A percentile compares a stretch with the other conserved stretches of the same genome.
These are phyloP conservation scores for Alloscopus bannaensis DNA, from an alignment of 2,888 invertebrate species.

Conservation along the genomic window DNA sequence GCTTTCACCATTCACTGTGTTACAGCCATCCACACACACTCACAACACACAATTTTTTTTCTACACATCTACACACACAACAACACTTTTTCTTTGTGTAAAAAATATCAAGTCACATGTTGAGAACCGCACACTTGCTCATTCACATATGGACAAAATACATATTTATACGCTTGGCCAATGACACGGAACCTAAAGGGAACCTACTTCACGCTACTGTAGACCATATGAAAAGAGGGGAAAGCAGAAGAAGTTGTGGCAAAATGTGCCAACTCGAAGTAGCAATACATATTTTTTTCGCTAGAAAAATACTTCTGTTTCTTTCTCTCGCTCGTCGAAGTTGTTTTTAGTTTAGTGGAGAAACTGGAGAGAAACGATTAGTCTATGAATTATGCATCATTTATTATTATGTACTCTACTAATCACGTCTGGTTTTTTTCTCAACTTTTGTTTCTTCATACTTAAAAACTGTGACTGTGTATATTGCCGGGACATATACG, in stretches of 20 bases:
- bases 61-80: slow-evolving; percentile 6
- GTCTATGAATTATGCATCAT: too few relatives aligned
- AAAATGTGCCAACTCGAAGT: background rate
- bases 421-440: slow-evolving; percentile 58
- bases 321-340: too few relatives aligned
- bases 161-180: slow-evolving; percentile 21
- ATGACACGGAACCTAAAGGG: slow-evolving; percentile 27
- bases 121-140: too few relatives aligned
- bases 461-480: slow-evolving; percentile 39
- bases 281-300: background rate
- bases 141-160: too few relatives aligned
- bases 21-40: slow-evolving; percentile 28
- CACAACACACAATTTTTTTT: too few relatives aligned
- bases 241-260: background rate
- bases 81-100: slow-evolving; percentile 12
- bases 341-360: too few relatives aligned
- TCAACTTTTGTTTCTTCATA: slow-evolving; percentile 47
- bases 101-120: slow-evolving; percentile 13
- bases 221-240: background rate
- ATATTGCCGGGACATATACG: slow-evolving; percentile 46
- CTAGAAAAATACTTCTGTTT: too few relatives aligned
- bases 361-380: too few relatives aligned
- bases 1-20: slow-evolving; percentile 56
- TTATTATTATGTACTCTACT: too few relatives aligned
- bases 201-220: slow-evolving; percentile 1